phyloP scores from a whole-genome alignment of 2,113 vertebrate genomes.

The Butastur rufipennis region DNA sequence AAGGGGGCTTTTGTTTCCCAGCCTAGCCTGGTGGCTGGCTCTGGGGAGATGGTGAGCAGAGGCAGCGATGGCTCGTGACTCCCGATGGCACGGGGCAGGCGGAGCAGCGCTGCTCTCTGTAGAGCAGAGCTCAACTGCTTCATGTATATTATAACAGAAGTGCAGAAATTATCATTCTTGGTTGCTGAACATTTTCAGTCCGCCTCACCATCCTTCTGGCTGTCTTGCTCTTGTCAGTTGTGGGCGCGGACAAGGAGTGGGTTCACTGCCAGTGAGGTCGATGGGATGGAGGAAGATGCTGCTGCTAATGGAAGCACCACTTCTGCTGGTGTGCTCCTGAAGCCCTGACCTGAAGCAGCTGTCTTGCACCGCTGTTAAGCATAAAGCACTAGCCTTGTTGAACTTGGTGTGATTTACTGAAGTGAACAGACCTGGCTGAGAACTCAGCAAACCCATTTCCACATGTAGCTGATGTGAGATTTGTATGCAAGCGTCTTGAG shows the following conservation, averaged over 20 bases:
- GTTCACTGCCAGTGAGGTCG: background rate
- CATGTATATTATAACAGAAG: background rate
- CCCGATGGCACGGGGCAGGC: background rate
- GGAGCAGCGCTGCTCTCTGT: background rate
- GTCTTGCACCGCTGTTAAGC: fast-evolving
- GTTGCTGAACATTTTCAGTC: background rate
- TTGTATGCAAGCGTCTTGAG: background rate
- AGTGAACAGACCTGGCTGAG: background rate
- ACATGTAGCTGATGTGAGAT: background rate
- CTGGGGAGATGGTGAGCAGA: background rate
- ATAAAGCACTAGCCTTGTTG: background rate
- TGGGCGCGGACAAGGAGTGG: background rate
- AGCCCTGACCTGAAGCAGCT: background rate
- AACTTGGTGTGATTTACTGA: background rate
- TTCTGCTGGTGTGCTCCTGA: background rate
- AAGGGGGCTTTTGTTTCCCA: background rate
- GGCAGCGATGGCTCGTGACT: background rate
- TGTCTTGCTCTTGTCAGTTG: fast-evolving
- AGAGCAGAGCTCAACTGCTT: background rate
- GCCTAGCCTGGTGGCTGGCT: background rate
- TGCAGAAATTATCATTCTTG: background rate
- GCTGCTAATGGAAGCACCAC: background rate
- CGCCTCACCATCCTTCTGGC: background rate
- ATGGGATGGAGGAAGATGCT: background rate
- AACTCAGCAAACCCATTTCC: background rate